phyloP scores from a whole-genome alignment of 2,797 vertebrate species.

The Lepidocolaptes lacrymiger region DNA sequence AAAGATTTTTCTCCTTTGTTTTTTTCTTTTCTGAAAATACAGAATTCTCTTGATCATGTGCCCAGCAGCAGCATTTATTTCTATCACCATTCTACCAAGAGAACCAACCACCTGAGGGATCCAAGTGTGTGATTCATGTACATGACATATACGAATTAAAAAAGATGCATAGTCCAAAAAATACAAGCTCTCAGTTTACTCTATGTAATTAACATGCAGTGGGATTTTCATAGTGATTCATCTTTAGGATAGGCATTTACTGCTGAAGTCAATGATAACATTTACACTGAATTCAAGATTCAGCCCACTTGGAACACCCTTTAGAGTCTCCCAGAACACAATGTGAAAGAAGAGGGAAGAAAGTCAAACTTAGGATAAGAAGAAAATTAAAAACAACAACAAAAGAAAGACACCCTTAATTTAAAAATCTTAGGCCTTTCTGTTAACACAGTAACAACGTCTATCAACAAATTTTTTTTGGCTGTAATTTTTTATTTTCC shows the following conservation, averaged over 20 bases:
- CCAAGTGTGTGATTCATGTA: neutral
- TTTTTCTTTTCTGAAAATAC: neutral
- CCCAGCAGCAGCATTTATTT: neutral
- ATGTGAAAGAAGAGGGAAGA: neutral
- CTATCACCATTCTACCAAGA: neutral
- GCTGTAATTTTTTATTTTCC: no score
- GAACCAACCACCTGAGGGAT: neutral
- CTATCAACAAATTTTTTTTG: neutral
- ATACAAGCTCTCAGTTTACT: neutral
- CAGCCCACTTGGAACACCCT: neutral
- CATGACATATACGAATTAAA: neutral
- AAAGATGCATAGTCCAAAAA: neutral
- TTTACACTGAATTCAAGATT: neutral
- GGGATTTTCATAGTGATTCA: neutral
- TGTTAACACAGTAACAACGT: neutral
- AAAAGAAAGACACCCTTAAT: fast-evolving
- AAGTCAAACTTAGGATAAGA: neutral
- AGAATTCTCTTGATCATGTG: neutral
- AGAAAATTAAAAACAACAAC: neutral
- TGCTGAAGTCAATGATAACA: neutral
- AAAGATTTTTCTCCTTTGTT: neutral
- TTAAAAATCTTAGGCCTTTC: neutral
- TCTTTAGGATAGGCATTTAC: neutral
- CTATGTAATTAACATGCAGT: neutral
- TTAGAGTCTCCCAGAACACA: neutral